phyloP scores from a whole-genome alignment of 2,113 vertebrate genomes.

The Martes martes region DNA sequence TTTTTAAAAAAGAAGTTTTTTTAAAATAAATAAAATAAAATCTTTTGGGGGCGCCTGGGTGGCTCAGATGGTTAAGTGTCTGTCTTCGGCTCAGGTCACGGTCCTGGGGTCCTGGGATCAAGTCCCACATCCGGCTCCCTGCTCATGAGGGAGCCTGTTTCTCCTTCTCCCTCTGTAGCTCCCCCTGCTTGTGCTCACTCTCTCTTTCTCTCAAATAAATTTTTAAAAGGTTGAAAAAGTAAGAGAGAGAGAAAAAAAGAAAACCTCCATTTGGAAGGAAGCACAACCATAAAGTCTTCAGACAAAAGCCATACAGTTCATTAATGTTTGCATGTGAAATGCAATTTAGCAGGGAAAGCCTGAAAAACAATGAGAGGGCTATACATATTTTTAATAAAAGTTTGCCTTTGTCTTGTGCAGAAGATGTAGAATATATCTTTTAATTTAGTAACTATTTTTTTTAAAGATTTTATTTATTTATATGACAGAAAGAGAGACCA shows the following conservation, averaged over 20 bases:
- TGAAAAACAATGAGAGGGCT: neutral
- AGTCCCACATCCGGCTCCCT: neutral
- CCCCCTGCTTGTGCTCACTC: neutral
- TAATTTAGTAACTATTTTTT: neutral
- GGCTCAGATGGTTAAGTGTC: too few relatives aligned
- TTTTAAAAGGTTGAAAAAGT: neutral
- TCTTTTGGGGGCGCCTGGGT: too few relatives aligned
- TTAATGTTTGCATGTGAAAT: neutral
- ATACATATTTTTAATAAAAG: neutral
- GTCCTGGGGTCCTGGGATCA: too few relatives aligned
- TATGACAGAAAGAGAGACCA: too few relatives aligned
- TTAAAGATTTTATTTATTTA: too few relatives aligned
- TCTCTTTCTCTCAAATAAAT: neutral
- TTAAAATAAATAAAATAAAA: too few relatives aligned
- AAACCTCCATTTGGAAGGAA: neutral
- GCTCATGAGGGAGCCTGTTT: neutral
- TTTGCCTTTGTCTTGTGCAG: neutral
- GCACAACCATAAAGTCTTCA: neutral
- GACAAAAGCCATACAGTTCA: neutral
- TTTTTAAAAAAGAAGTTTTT: too few relatives aligned
- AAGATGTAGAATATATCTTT: neutral
- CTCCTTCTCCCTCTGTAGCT: neutral
- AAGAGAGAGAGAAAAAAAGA: neutral
- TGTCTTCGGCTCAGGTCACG: too few relatives aligned
- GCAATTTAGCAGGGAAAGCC: neutral